Evolutionary conservation across 2,888 invertebrate genomes (phyloP).

Genomic region (Drosophila maculinotata): DNA sequence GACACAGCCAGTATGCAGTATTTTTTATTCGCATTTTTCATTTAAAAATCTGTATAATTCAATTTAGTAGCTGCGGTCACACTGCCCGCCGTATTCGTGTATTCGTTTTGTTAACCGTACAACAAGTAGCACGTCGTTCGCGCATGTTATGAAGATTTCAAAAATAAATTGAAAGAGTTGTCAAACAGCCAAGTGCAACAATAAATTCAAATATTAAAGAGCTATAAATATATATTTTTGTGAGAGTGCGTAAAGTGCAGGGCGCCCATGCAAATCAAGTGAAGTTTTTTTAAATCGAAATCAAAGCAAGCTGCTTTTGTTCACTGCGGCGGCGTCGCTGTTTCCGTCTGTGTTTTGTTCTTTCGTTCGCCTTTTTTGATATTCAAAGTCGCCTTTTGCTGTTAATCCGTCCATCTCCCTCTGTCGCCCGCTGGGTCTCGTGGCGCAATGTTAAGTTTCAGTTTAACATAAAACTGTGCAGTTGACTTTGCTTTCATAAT

Average conservation of each 20-base stretch:
- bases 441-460: constrained; percentile 55
- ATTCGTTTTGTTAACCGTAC: constrained; percentile 49
- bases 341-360: constrained; percentile 48
- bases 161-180: constrained; percentile 32
- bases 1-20: neutral
- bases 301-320: constrained; percentile 52
- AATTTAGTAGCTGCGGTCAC: constrained; percentile 29
- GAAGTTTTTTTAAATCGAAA: constrained; percentile 60
- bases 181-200: constrained; percentile 43
- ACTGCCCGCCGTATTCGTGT: constrained; percentile 36
- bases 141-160: constrained; percentile 47
- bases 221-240: constrained; percentile 2
- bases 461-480: constrained; percentile 46
- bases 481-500: constrained; percentile 20
- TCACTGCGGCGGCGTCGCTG: constrained; percentile 59
- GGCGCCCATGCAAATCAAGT: constrained; percentile 37
- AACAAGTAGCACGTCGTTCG: constrained; percentile 39
- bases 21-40: constrained; percentile 6
- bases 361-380: constrained; percentile 44
- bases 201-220: constrained; percentile 19
- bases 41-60: constrained; percentile 9
- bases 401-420: constrained; percentile 3
- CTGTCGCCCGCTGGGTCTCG: constrained; percentile 26
- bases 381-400: constrained; percentile 54
- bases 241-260: constrained; percentile 27